Base-by-base conservation (phyloP, 1,140 invertebrate species). In the Bradynema listronoti region DNA sequence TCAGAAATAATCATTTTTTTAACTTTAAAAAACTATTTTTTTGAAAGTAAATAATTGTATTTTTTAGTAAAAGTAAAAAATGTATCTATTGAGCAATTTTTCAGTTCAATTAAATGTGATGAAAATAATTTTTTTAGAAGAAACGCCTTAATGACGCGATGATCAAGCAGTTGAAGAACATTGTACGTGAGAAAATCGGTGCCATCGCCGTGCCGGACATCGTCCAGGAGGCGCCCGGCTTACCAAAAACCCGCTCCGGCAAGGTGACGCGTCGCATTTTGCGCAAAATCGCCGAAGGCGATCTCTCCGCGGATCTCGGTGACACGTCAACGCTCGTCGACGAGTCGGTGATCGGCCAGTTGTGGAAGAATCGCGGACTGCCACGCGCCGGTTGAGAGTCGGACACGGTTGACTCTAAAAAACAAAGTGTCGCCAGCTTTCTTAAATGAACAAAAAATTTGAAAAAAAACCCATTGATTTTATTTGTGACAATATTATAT, bases 251-350 rank as follows among this genome's bases (percentile, higher is more conserved):
- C 0, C 84, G 93, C 36, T 96, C 91, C 1, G 94, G 94, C 2
- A 98, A 98, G 81, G 96, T 97, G 43, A 96, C 97, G 90, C 84
- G 94, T 42, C 82, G 94, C 64, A 86, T 97, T 50, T 80, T 97
- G 29, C 83, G 91, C 47, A 95, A 96, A 82, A 87, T 97, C 9
- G 92, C 93, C 0, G 68, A 74, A 49, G 71, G 79, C 5, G 80
- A 87, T 0, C 88, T 88, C 41, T 89, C 92, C 69, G 81, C 80
- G 32, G 85, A 95, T 66, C 84, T 97, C 46, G 94, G 93, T 4
- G 93, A 97, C 78, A 86, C 85, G 0, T 90, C 89, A 9, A 95
- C 92, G 0, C 33, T 63, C 36, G 63, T 66, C 27, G 61, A 63
- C 32, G 61, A 63, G 33, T 24, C 61, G 16, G 57, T 63, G 14